These are phyloP conservation scores for Hirtodrosophila alboralis DNA, from an alignment of 2,888 invertebrate species.

Conservation along the genomic window DNA sequence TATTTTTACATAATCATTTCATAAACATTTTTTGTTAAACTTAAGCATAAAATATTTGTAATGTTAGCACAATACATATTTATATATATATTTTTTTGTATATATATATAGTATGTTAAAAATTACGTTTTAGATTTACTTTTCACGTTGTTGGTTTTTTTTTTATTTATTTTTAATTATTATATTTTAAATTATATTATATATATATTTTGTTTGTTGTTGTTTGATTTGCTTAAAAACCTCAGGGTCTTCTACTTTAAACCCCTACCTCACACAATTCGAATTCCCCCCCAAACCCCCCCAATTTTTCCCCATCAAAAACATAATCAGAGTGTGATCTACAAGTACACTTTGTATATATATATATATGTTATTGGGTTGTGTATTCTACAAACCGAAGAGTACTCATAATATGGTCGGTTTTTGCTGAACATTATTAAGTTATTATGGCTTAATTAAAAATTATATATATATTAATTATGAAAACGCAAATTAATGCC, in stretches of 20 bases:
- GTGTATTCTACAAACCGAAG: slow-evolving; percentile 14
- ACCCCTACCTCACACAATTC: no score
- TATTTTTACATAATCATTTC: slow-evolving; percentile 60
- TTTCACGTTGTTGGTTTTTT: slow-evolving; percentile 15
- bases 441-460: background rate
- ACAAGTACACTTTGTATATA: slow-evolving; percentile 37
- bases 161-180: slow-evolving; percentile 1
- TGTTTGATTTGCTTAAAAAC: slow-evolving; percentile 50
- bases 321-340: slow-evolving; percentile 2
- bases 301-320: no score
- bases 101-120: slow-evolving; percentile 39
- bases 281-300: background rate
- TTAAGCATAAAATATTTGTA: slow-evolving; percentile 57
- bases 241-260: slow-evolving; percentile 2
- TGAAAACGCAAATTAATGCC: no score
- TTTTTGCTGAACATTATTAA: no score
- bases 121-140: slow-evolving; percentile 46
- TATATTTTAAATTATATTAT: slow-evolving; percentile 8
- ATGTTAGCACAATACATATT: slow-evolving; percentile 57
- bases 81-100: no score
- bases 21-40: slow-evolving; percentile 57
- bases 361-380: slow-evolving; percentile 20
- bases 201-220: background rate
- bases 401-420: slow-evolving; percentile 7
- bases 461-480: no score